These are phyloP conservation scores for Drosophila littoralis DNA, from an alignment of 1,140 invertebrate species.

Conservation along the genomic window DNA sequence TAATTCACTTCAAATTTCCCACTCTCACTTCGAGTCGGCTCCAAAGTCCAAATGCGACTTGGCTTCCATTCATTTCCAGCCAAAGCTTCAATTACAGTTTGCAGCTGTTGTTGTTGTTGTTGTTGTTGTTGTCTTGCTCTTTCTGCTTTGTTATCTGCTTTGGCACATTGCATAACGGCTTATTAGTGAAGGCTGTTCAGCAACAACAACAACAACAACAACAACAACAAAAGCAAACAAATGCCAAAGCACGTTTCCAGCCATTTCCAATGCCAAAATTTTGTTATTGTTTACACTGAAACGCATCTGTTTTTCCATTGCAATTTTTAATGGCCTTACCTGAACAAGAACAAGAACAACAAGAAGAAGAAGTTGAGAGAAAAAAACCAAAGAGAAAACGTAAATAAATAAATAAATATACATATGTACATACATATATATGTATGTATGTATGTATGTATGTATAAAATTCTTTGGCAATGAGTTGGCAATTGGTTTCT, in stretches of 20 bases:
- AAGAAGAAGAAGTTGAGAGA: too few species aligned
- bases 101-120: slow-evolving; percentile 35
- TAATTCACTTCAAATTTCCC: slow-evolving; percentile 10
- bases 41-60: slow-evolving; percentile 44
- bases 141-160: slow-evolving; percentile 46
- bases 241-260: slow-evolving; percentile 59
- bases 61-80: slow-evolving; percentile 39
- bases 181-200: slow-evolving; percentile 74
- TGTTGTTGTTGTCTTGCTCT: slow-evolving; percentile 39
- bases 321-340: slow-evolving; percentile 32
- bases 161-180: slow-evolving; percentile 81
- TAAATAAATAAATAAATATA: slow-evolving; percentile 9
- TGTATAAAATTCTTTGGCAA: slow-evolving; percentile 12
- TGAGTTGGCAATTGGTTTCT: background rate
- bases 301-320: slow-evolving; percentile 42
- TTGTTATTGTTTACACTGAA: slow-evolving; percentile 37
- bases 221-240: slow-evolving; percentile 49
- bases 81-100: slow-evolving; percentile 43
- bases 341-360: background rate
- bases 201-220: slow-evolving; percentile 36
- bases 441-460: too few species aligned
- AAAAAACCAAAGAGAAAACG: background rate
- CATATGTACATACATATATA: too few species aligned
- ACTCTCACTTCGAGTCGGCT: slow-evolving; percentile 2
- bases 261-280: slow-evolving; percentile 67